A percentile compares a stretch with the other conserved stretches of the same genome.
phyloP scores from a whole-genome alignment of 2,888 invertebrate genomes.

The Tanypteryx hageni region DNA sequence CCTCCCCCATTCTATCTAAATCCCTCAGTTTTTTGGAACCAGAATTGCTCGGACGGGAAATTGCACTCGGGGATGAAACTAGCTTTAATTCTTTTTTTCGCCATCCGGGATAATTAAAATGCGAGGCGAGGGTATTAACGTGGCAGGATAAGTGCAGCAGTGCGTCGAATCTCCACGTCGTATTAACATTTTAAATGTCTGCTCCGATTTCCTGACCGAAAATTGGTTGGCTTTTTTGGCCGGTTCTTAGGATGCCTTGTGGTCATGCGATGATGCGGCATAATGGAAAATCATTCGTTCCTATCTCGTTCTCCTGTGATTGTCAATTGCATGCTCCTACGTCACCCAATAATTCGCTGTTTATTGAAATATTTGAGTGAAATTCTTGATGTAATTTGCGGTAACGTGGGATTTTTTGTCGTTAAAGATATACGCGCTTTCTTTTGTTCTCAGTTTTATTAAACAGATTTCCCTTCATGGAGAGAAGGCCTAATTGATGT shows the following conservation, averaged over 20 bases:
- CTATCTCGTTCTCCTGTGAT: background rate
- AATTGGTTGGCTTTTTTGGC: background rate
- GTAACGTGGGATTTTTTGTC: no score
- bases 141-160: background rate
- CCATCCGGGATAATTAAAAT: background rate
- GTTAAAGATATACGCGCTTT: no score
- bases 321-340: background rate
- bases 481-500: no score
- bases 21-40: background rate
- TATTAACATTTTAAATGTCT: constrained; percentile 25
- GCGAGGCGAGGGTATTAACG: constrained; percentile 18
- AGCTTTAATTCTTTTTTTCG: constrained; percentile 37
- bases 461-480: no score
- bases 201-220: background rate
- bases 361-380: background rate
- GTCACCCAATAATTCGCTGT: background rate
- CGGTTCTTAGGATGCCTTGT: background rate
- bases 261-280: background rate
- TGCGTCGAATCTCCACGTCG: background rate
- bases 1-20: background rate
- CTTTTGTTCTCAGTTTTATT: no score
- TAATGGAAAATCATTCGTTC: background rate
- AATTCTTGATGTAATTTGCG: no score
- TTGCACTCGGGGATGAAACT: background rate
- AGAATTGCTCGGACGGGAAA: constrained; percentile 14